Evolutionary conservation across 2,113 vertebrate species (phyloP).

Genomic region (Lipophrys pholis): DNA sequence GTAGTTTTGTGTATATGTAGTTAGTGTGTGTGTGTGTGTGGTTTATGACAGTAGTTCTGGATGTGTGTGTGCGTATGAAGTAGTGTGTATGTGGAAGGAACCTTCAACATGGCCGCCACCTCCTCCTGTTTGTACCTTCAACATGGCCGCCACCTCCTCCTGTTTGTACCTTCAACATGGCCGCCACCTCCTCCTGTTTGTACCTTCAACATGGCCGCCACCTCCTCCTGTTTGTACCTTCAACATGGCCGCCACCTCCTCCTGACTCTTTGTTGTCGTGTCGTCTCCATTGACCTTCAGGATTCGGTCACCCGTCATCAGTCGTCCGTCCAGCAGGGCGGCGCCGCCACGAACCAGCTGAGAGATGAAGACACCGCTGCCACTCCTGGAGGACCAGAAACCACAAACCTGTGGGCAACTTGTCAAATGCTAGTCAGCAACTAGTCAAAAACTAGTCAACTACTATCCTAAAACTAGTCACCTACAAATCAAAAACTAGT

Average conservation of each 20-base stretch:
- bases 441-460: neutral
- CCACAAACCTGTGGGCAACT: conserved; percentile 4
- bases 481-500: too few species aligned
- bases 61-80: too few species aligned
- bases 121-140: conserved; percentile 85
- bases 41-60: too few species aligned
- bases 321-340: conserved; percentile 93
- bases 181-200: conserved; percentile 94
- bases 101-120: conserved; percentile 86
- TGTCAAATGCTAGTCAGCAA: neutral
- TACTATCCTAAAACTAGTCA: too few species aligned
- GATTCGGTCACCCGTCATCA: conserved; percentile 98
- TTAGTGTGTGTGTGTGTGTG: too few species aligned
- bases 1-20: too few species aligned
- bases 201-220: conserved; percentile 88
- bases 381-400: conserved; percentile 70
- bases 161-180: conserved; percentile 92
- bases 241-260: conserved; percentile 91
- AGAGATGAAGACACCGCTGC: conserved; percentile 94
- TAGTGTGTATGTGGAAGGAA: conserved; percentile 45
- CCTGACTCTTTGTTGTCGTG: conserved; percentile 87
- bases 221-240: conserved; percentile 83
- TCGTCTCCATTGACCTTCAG: conserved; percentile 93
- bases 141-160: conserved; percentile 91
- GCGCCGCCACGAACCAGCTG: conserved; percentile 96